Evolutionary conservation across 2,888 invertebrate genomes (phyloP).

Genomic region (Pterostichus madidus): DNA sequence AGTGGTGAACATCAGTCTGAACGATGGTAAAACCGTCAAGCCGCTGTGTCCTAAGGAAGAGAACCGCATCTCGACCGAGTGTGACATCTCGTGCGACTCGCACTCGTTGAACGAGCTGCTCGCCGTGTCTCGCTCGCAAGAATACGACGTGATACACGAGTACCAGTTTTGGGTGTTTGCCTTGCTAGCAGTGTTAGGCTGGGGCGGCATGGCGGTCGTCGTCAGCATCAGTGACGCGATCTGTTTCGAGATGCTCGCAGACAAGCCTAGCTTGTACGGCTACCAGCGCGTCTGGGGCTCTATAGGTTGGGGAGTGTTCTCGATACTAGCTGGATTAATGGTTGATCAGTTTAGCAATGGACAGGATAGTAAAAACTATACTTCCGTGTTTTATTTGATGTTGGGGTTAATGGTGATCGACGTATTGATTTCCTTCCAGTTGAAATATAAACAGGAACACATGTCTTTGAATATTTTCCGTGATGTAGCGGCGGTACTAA

Average conservation of each 20-base stretch:
- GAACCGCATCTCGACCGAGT: conserved; percentile 69
- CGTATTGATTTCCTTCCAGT: conserved; percentile 82
- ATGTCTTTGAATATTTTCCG: conserved; percentile 84
- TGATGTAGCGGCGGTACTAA: conserved; percentile 84
- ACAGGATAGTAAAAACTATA: conserved; percentile 84
- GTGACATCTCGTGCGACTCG: conserved; percentile 73
- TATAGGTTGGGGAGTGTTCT: conserved; percentile 90
- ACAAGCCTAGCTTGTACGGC: conserved; percentile 88
- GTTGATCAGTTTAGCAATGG: conserved; percentile 87
- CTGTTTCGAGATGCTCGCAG: conserved; percentile 89
- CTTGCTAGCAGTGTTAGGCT: conserved; percentile 86
- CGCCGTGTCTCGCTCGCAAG: conserved; percentile 75
- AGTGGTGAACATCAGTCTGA: conserved; percentile 70
- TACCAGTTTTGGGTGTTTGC: conserved; percentile 90
- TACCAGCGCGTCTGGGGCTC: conserved; percentile 93
- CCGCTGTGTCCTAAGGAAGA: conserved; percentile 70
- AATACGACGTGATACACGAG: conserved; percentile 75
- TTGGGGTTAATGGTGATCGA: conserved; percentile 83
- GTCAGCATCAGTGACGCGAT: conserved; percentile 94
- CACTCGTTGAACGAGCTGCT: conserved; percentile 78
- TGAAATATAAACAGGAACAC: conserved; percentile 83
- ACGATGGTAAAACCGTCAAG: conserved; percentile 68
- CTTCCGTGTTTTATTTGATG: conserved; percentile 89
- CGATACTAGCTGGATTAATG: conserved; percentile 87
- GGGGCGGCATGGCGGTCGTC: conserved; percentile 91